These are phyloP conservation scores for Elaphurus davidianus DNA, from an alignment of 2,113 vertebrate genomes.

Conservation along the genomic window DNA sequence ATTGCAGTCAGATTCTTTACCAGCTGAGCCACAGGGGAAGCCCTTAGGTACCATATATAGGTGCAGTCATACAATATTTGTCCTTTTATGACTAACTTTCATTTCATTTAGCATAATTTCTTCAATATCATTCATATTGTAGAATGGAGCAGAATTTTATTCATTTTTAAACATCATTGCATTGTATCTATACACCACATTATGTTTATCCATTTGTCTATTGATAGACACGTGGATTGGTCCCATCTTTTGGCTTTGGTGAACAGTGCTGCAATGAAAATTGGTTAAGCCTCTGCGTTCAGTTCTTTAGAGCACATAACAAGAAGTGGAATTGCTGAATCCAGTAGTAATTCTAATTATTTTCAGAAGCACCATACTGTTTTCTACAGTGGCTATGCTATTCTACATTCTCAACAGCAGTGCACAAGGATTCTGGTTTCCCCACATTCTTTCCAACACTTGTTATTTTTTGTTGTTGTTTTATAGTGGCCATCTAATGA, in stretches of 20 bases:
- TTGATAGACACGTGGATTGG: neutral
- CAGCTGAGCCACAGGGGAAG: too few relatives aligned
- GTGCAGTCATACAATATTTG: neutral
- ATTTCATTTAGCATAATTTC: neutral
- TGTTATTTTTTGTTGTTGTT: neutral
- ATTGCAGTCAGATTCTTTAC: too few relatives aligned
- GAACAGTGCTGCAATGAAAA: neutral
- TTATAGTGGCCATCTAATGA: neutral
- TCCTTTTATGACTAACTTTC: neutral
- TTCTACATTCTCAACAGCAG: neutral
- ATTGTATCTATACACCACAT: neutral
- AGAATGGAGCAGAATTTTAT: neutral
- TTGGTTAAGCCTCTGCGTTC: neutral
- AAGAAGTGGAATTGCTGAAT: neutral
- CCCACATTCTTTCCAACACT: neutral
- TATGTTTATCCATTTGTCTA: neutral
- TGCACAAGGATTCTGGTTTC: neutral
- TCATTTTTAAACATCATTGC: neutral
- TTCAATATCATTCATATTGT: neutral
- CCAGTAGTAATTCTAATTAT: neutral
- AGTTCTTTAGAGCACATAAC: neutral
- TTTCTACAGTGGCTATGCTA: neutral
- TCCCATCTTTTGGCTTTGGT: neutral
- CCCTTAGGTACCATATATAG: neutral
- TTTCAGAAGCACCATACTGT: neutral